These are phyloP conservation scores for Galeopterus variegatus DNA, from an alignment of 2,113 vertebrate genomes.

Conservation along the genomic window DNA sequence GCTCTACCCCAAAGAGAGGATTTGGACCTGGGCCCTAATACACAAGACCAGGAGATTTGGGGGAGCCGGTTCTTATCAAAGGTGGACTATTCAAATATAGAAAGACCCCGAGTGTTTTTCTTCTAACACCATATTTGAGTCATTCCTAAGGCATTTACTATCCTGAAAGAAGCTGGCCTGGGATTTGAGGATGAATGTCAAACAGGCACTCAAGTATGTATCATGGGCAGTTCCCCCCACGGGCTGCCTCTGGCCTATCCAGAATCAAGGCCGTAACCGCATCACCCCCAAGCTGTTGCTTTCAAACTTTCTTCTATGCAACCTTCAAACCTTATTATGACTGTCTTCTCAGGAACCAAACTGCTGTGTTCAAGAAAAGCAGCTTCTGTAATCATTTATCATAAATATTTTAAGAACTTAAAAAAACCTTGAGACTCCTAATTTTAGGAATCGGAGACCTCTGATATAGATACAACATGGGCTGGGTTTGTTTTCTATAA, in stretches of 20 bases:
- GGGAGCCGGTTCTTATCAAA: background rate
- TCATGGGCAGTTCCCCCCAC: accelerated
- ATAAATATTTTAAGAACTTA: background rate
- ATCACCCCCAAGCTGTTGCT: background rate
- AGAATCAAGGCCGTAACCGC: accelerated
- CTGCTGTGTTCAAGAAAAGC: background rate
- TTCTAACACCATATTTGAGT: background rate
- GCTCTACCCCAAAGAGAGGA: background rate
- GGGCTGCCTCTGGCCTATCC: background rate
- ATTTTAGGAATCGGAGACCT: background rate
- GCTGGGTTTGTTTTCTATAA: background rate
- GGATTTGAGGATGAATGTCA: background rate
- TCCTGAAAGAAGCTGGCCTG: background rate
- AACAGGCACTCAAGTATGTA: background rate
- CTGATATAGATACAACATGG: background rate
- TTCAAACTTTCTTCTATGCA: background rate
- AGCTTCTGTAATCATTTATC: background rate
- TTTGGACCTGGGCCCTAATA: too few species aligned
- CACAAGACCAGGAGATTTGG: background rate
- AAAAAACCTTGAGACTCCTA: background rate
- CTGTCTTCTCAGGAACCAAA: slow-evolving; percentile 41
- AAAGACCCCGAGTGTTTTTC: background rate
- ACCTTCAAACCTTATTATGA: background rate
- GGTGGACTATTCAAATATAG: background rate
- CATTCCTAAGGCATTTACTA: background rate